Evolutionary conservation across 2,797 vertebrate species (phyloP).

Genomic region (Oreochromis mossambicus): DNA sequence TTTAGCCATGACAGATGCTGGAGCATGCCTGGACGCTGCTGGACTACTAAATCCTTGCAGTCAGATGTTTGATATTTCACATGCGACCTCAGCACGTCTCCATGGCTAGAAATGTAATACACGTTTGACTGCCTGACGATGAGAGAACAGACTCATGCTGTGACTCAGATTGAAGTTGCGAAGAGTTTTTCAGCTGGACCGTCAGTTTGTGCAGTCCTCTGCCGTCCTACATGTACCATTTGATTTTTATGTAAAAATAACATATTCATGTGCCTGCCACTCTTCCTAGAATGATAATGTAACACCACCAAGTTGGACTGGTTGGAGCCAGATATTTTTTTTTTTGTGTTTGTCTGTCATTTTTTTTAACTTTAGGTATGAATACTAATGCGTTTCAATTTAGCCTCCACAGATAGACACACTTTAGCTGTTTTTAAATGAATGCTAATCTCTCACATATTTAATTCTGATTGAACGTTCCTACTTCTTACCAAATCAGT

Average conservation of each 20-base stretch:
- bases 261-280: background rate
- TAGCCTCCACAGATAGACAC: background rate
- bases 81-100: background rate
- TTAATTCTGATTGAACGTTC: background rate
- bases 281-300: background rate
- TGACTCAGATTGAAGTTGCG: slow-evolving; percentile 34
- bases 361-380: slow-evolving; percentile 4
- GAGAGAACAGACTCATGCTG: slow-evolving; percentile 26
- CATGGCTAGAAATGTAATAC: slow-evolving; percentile 10
- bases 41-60: slow-evolving; percentile 22
- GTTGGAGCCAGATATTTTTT: background rate
- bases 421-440: background rate
- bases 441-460: slow-evolving; percentile 1
- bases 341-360: background rate
- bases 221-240: background rate
- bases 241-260: background rate
- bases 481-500: background rate
- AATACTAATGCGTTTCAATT: slow-evolving; percentile 5
- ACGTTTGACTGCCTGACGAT: slow-evolving; percentile 19
- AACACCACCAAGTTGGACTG: background rate
- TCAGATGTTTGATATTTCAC: slow-evolving; percentile 33
- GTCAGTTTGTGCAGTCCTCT: background rate
- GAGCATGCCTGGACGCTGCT: background rate
- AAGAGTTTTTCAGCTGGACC: background rate
- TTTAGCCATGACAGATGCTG: slow-evolving; percentile 19